These are phyloP conservation scores for Rallus limicola DNA, from an alignment of 2,113 vertebrate species.

Conservation along the genomic window DNA sequence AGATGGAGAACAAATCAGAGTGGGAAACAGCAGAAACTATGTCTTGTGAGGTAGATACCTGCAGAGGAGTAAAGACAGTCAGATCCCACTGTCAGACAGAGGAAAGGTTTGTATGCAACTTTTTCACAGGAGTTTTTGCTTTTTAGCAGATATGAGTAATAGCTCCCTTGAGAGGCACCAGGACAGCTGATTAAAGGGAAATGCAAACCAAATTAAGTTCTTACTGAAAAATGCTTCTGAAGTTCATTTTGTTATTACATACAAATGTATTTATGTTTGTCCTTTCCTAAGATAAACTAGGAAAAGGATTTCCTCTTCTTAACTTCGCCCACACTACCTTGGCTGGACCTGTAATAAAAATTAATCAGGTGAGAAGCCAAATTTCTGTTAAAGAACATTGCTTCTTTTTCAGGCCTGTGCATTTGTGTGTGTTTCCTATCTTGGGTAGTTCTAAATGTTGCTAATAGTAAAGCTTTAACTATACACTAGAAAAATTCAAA, in stretches of 20 bases:
- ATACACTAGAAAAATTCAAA: background rate
- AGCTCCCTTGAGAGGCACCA: background rate
- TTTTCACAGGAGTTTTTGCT: background rate
- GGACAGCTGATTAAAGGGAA: background rate
- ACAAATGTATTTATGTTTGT: conserved; percentile 13
- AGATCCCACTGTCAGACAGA: background rate
- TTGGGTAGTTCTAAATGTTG: background rate
- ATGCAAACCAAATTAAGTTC: background rate
- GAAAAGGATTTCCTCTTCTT: conserved; percentile 67
- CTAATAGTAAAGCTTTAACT: background rate
- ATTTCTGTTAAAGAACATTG: background rate
- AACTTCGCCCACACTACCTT: conserved; percentile 54
- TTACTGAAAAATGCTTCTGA: background rate
- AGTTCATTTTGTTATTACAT: background rate
- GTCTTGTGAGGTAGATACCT: background rate
- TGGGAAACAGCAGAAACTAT: background rate
- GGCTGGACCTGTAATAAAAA: conserved; percentile 59
- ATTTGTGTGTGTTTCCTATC: background rate
- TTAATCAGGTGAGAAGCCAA: conserved; percentile 57
- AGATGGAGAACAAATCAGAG: background rate
- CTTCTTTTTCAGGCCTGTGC: background rate
- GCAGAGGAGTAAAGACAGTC: background rate
- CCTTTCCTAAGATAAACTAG: conserved; percentile 60
- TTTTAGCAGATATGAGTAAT: background rate
- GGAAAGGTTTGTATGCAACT: background rate